These are phyloP conservation scores for Syncerus caffer DNA, from an alignment of 2,797 vertebrate genomes.

Conservation along the genomic window DNA sequence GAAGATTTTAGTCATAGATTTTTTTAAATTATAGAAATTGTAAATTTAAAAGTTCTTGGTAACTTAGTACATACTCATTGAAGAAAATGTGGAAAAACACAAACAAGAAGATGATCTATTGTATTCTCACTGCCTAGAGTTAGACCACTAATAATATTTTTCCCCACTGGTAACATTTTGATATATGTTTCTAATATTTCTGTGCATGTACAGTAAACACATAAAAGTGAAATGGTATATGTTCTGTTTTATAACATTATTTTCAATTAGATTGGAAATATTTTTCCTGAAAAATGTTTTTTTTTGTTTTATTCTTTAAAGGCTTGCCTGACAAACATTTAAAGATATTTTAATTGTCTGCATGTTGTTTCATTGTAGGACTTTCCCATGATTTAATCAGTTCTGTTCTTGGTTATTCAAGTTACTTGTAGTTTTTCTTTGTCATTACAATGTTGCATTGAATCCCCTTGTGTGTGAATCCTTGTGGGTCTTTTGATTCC, in stretches of 20 bases:
- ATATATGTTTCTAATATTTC: not conserved
- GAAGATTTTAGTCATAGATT: not conserved
- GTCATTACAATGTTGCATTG: not conserved
- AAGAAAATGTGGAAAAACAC: not conserved
- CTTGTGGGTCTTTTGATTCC: not conserved
- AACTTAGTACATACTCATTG: not conserved
- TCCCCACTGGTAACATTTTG: not conserved
- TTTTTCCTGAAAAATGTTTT: not conserved
- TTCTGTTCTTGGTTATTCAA: constrained; percentile 20
- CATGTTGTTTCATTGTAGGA: not conserved
- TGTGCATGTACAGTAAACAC: not conserved
- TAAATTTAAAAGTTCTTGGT: not conserved
- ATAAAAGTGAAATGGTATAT: not conserved
- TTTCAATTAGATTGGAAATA: not conserved
- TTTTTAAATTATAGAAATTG: not conserved
- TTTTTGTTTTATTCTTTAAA: not conserved
- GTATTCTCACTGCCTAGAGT: not conserved
- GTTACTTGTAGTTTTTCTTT: constrained; percentile 36
- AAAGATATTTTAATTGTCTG: constrained; percentile 26
- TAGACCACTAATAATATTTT: constrained; percentile 1
- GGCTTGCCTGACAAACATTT: not conserved
- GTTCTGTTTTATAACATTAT: not conserved
- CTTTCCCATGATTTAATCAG: not conserved
- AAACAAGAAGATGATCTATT: not conserved
- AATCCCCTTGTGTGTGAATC: not conserved